phyloP scores from a whole-genome alignment of 2,113 vertebrate genomes.

The Delphinus delphis region DNA sequence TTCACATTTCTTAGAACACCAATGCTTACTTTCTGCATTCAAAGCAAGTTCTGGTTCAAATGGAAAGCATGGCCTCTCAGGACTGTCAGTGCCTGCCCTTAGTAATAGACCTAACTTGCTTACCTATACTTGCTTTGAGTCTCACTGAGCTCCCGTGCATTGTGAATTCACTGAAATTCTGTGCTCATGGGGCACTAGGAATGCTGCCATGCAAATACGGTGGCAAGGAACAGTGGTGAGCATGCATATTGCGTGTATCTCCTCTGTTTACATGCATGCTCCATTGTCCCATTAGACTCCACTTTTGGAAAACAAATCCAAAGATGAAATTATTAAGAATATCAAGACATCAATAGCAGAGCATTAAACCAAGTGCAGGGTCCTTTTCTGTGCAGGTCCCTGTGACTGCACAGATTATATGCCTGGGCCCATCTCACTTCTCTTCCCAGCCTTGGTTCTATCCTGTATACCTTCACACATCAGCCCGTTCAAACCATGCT shows the following conservation, averaged over 20 bases:
- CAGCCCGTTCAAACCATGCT: background rate
- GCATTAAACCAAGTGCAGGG: background rate
- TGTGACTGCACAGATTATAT: background rate
- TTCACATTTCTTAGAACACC: background rate
- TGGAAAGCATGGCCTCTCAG: background rate
- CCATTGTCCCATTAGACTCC: background rate
- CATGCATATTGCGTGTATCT: background rate
- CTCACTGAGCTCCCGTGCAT: background rate
- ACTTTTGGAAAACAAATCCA: background rate
- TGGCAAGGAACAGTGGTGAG: background rate
- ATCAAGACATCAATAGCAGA: background rate
- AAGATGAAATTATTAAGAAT: background rate
- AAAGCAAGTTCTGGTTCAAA: background rate
- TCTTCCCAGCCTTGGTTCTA: background rate
- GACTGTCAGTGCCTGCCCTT: background rate
- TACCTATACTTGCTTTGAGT: background rate
- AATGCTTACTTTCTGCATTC: background rate
- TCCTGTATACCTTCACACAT: background rate
- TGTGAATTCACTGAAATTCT: background rate
- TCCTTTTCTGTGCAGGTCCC: background rate
- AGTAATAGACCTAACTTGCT: background rate
- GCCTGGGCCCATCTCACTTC: background rate
- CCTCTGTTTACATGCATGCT: background rate
- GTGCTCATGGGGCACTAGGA: background rate
- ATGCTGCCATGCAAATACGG: background rate